phyloP scores from a whole-genome alignment of 2,113 vertebrate species.

The Furnarius figulus region DNA sequence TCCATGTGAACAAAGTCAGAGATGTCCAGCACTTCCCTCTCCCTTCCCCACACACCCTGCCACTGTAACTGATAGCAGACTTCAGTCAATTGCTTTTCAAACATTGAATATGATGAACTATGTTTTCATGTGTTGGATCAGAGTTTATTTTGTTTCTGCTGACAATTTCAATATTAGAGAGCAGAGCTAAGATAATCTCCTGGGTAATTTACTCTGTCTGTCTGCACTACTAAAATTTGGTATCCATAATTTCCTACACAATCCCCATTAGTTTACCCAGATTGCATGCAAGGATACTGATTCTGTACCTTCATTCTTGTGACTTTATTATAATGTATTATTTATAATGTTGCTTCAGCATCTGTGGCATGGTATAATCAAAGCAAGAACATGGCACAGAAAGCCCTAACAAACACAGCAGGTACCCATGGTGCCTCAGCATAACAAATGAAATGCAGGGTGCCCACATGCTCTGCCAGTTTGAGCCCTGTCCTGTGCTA shows the following conservation, averaged over 20 bases:
- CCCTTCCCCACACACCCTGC: rapidly evolving
- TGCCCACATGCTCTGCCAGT: background rate
- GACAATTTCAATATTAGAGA: background rate
- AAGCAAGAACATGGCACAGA: background rate
- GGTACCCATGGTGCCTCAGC: rapidly evolving
- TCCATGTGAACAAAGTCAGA: background rate
- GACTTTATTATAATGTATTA: background rate
- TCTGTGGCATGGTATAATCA: background rate
- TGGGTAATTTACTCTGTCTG: background rate
- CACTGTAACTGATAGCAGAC: background rate
- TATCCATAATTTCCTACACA: slow-evolving; percentile 2
- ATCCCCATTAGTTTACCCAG: background rate
- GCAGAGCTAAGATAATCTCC: background rate
- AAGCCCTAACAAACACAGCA: background rate
- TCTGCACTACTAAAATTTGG: background rate
- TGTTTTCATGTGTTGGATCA: background rate
- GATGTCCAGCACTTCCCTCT: background rate
- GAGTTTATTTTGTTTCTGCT: background rate
- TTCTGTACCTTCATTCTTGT: background rate
- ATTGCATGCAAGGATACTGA: background rate
- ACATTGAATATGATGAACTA: background rate
- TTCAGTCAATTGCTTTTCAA: background rate
- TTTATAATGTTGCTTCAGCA: background rate
- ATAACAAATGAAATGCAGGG: background rate
- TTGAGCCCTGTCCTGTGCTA: background rate